Percentiles rank a stretch among this genome's conserved stretches.
Evolutionary conservation across 92 coral and sea anemone genomes (phyloP).

Genomic region (Epizoanthus stellaris): DNA sequence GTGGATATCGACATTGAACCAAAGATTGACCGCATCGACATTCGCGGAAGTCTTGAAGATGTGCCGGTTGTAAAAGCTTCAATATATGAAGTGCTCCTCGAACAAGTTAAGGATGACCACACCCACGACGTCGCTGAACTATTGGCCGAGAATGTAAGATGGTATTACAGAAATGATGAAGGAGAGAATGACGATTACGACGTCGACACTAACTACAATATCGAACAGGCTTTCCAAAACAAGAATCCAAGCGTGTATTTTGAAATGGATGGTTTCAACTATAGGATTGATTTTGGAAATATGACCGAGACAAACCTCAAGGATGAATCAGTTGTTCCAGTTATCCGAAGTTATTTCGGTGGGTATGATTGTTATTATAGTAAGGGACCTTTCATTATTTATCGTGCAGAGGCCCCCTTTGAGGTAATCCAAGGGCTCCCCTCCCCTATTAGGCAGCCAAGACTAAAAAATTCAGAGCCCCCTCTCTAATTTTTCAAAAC

Average conservation of each 20-base stretch:
- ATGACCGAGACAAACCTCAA: conserved; percentile 41
- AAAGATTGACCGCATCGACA: conserved; percentile 45
- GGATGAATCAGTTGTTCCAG: conserved; percentile 22
- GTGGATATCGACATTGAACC: conserved; percentile 42
- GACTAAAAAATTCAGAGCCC: too few species aligned
- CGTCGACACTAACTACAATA: conserved; percentile 40
- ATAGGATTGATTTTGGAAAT: conserved; percentile 25
- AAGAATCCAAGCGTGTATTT: conserved; percentile 28
- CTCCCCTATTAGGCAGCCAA: too few species aligned
- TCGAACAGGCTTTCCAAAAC: conserved; percentile 67
- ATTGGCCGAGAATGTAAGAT: conserved; percentile 61
- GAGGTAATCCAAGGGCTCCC: too few species aligned
- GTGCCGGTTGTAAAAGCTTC: conserved; percentile 30
- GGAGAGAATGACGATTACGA: conserved; percentile 45
- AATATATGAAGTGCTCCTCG: conserved; percentile 42
- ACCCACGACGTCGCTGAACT: conserved; percentile 54
- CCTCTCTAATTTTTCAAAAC: too few species aligned
- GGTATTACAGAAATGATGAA: conserved; percentile 49
- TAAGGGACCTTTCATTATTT: not conserved
- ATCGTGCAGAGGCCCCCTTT: too few species aligned
- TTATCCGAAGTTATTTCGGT: conserved; percentile 39
- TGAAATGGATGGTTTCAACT: not conserved
- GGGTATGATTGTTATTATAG: not conserved
- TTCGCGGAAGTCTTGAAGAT: conserved; percentile 65
- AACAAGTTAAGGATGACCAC: conserved; percentile 59